phyloP scores from a whole-genome alignment of 2,888 invertebrate genomes.

The Agrotis puta region DNA sequence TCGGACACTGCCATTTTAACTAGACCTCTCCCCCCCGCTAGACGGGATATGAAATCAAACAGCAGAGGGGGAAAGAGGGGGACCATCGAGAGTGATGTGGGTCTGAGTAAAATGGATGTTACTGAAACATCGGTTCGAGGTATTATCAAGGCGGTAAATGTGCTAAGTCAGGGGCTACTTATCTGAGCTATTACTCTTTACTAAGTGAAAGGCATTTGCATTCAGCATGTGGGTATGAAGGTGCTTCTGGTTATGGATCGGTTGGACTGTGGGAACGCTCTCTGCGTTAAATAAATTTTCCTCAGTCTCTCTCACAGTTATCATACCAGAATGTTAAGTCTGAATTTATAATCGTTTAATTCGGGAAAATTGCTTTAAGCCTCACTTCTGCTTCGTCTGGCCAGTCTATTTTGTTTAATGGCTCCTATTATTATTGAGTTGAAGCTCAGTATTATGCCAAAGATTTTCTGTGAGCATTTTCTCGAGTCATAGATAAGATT shows the following conservation, averaged over 20 bases:
- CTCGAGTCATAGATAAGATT: conserved; percentile 18
- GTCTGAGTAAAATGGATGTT: conserved; percentile 70
- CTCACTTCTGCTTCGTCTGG: conserved; percentile 39
- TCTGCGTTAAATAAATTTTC: conserved; percentile 61
- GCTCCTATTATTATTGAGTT: conserved; percentile 46
- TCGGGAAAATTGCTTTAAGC: conserved; percentile 57
- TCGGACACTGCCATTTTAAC: conserved; percentile 65
- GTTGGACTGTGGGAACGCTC: conserved; percentile 31
- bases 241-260: conserved; percentile 57
- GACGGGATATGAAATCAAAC: conserved; percentile 43
- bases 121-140: conserved; percentile 78
- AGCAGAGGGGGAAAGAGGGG: conserved; percentile 32
- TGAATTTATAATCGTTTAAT: conserved; percentile 65
- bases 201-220: conserved; percentile 83
- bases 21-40: conserved; percentile 67
- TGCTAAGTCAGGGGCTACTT: conserved; percentile 86
- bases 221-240: conserved; percentile 68
- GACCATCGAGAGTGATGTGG: conserved; percentile 58
- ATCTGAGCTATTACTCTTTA: conserved; percentile 81
- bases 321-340: conserved; percentile 56
- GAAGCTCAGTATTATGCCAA: conserved; percentile 20
- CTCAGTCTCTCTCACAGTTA: conserved; percentile 42
- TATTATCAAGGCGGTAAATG: conserved; percentile 82
- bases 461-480: conserved; percentile 29
- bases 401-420: conserved; percentile 55